Evolutionary conservation across 2,797 vertebrate species (phyloP).

Genomic region (Bufotes viridis): DNA sequence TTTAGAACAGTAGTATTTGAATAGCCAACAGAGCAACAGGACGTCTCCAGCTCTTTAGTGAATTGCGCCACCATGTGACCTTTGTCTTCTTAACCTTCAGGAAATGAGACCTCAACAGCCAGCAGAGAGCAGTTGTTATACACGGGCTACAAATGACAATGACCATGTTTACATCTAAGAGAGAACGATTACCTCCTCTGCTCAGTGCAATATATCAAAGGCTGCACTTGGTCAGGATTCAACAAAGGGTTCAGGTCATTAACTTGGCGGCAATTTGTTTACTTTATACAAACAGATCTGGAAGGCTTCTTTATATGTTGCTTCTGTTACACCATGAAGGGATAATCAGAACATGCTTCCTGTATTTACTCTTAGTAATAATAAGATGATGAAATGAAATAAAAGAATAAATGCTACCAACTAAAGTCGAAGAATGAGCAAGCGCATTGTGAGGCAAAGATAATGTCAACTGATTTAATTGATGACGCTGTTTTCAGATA

Average conservation of each 20-base stretch:
- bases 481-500: not conserved
- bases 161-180: conserved; percentile 27
- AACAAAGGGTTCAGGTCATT: conserved; percentile 12
- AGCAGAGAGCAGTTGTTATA: conserved; percentile 43
- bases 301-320: not conserved
- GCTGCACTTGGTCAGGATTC: not conserved
- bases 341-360: not conserved
- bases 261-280: conserved; percentile 20
- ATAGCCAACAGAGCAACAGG: conserved; percentile 31
- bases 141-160: conserved; percentile 35
- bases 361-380: not conserved
- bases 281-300: not conserved
- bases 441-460: not conserved
- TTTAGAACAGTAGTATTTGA: not conserved
- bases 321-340: not conserved
- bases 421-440: not conserved
- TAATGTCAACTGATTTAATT: not conserved
- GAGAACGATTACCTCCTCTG: conserved; percentile 4
- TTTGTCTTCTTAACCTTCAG: conserved; percentile 55
- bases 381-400: not conserved
- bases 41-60: conserved; percentile 44
- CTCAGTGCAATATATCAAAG: conserved; percentile 24
- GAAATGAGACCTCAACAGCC: conserved; percentile 45
- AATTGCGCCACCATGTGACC: conserved; percentile 59
- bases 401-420: not conserved